A percentile compares a stretch with the other conserved stretches of the same genome.
phyloP scores from a whole-genome alignment of 2,797 vertebrate genomes.

The Pangasius krempfi region DNA sequence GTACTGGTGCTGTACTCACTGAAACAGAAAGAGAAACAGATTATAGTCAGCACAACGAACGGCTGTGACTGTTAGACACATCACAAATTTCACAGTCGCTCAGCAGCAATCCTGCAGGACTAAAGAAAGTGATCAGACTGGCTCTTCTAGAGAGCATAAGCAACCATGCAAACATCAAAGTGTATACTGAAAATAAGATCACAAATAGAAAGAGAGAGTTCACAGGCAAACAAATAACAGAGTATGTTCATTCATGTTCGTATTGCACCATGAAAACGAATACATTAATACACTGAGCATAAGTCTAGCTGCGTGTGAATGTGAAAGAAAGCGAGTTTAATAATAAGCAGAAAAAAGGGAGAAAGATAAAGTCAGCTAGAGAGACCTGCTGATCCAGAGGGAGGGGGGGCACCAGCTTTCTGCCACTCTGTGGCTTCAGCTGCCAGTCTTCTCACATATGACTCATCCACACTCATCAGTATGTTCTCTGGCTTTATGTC shows the following conservation, averaged over 20 bases:
- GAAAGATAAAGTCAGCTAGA: background rate
- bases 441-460: constrained; percentile 89
- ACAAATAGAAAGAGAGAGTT: background rate
- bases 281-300: background rate
- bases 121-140: constrained; percentile 24
- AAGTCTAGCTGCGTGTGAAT: background rate
- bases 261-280: background rate
- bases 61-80: background rate
- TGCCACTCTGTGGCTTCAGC: constrained; percentile 98
- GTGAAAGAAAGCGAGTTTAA: background rate
- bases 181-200: background rate
- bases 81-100: background rate
- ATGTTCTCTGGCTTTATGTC: constrained; percentile 98
- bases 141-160: background rate
- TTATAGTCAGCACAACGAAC: constrained; percentile 23
- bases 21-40: constrained; percentile 66
- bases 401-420: constrained; percentile 91
- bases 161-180: background rate
- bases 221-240: background rate
- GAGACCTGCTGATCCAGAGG: constrained; percentile 94
- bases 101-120: background rate
- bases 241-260: constrained; percentile 11
- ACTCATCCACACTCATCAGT: constrained; percentile 90
- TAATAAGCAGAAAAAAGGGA: background rate
- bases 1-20: constrained; percentile 97